Base-by-base conservation (phyloP, 1,140 invertebrate genomes). In the Drosophila tsacasi region DNA sequence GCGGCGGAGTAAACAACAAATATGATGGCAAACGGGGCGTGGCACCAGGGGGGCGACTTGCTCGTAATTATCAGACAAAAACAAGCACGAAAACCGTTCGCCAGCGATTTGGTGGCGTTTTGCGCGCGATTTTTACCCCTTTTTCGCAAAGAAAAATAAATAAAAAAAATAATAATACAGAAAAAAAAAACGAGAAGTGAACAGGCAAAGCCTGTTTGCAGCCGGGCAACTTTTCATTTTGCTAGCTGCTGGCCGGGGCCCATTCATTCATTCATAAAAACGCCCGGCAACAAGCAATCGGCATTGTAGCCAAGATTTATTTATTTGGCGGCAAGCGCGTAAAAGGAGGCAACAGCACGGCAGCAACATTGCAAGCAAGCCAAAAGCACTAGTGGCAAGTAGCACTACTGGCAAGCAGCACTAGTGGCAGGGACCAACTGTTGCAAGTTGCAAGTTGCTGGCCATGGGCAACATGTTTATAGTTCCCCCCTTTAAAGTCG, bases 191-290 rank as follows among this genome's bases (percentile, higher is more conserved):
- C 23, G 8, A 25, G 23, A 25, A 47, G 7, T 42, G 1, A 69
- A 71, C 58, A 35, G 63, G 58, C 58, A 66, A 67, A 68, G 67
- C 67, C 67, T 54, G 67, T 71, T 71, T 71, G 42, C 67, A 52
- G 63, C 49, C 46, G 64, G 30, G 63, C 49, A 55, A 76, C 72
- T 76, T 76, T 76, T 76, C 71, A 76, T 76, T 76, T 76, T 74
- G 73, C 72, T 75, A 74, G 9, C 39, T 2, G 76, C 68, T 83
- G 63, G 69, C 65, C 76, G 52, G 52, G 52, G 52, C 52, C 52
- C 50, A 54, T 54, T 55, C 54, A 81, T 85, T 84, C 83, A 86
- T 86, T 86, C 83, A 86, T 86, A 89, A 87, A 89, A 87, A 89
- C 54, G 46, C 47, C 71, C 68, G 42, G 68, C 71, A 67, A 71